These are phyloP conservation scores for Fragum fragum DNA, from an alignment of 2,888 invertebrate species.

Conservation along the genomic window DNA sequence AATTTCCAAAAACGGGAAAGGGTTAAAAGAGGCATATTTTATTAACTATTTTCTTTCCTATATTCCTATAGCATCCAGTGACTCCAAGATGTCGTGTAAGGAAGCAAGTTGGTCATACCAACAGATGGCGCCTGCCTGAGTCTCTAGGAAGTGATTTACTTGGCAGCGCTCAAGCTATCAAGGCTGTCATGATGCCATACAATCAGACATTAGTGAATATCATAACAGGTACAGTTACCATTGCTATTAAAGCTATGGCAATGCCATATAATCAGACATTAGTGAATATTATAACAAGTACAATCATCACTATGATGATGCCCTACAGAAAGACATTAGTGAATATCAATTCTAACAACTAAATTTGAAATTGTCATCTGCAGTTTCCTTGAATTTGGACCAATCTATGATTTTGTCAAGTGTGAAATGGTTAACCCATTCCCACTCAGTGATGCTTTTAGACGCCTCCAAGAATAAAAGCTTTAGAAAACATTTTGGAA, in stretches of 20 bases:
- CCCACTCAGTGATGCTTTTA: too few species aligned
- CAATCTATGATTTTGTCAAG: too few species aligned
- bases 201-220: constrained; percentile 79
- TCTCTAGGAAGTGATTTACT: constrained; percentile 84
- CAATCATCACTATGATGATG: constrained; percentile 76
- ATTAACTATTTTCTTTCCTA: too few species aligned
- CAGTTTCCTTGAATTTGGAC: too few species aligned
- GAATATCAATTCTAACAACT: too few species aligned
- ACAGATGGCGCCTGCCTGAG: constrained; percentile 85
- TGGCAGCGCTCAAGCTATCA: constrained; percentile 84
- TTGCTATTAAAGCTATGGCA: constrained; percentile 82
- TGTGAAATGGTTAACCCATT: too few species aligned
- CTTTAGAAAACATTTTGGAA: too few species aligned
- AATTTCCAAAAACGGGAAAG: too few species aligned
- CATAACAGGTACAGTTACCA: constrained; percentile 82
- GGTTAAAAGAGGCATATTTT: too few species aligned
- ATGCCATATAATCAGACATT: constrained; percentile 79
- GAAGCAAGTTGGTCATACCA: constrained; percentile 82
- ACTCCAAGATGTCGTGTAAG: constrained; percentile 80
- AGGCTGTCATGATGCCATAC: constrained; percentile 79
- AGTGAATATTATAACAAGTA: constrained; percentile 82
- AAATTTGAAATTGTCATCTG: too few species aligned
- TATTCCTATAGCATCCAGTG: constrained; percentile 90
- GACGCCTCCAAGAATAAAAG: too few species aligned
- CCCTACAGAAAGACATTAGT: constrained; percentile 79